Conservation (phyloP, 30 jellyfish, hydroid and myxozoan species). For the Hydractinia echinata region DNA sequence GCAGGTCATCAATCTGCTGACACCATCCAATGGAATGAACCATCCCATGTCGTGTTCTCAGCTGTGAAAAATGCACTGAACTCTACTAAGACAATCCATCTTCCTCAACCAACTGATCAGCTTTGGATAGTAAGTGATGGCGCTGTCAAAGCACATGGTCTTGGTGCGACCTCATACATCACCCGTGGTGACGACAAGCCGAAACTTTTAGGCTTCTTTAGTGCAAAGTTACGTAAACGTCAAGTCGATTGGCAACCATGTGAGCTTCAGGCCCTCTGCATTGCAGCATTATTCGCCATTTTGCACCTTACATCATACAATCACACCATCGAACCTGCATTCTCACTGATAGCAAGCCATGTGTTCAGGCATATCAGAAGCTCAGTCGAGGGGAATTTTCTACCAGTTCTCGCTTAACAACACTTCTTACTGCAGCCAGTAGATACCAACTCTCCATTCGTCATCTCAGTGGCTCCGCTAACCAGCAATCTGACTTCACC, state of each 20-base stretch:
- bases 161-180: constrained; percentile 46
- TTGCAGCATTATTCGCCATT: constrained; percentile 46
- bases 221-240: constrained; percentile 46
- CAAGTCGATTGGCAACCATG: constrained; percentile 56
- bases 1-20: constrained; percentile 25
- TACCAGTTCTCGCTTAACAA: constrained; percentile 34
- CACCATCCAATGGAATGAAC: constrained; percentile 29
- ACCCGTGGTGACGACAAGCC: constrained; percentile 32
- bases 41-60: background rate
- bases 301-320: constrained; percentile 48
- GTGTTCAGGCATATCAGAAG: constrained; percentile 54
- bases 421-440: constrained; percentile 41
- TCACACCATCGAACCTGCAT: constrained; percentile 37
- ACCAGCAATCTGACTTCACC: constrained; percentile 10
- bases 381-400: constrained; percentile 47
- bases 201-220: constrained; percentile 44
- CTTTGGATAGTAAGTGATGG: constrained; percentile 45
- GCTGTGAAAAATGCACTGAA: constrained; percentile 16
- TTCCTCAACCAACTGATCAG: constrained; percentile 34
- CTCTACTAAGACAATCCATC: constrained; percentile 3
- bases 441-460: constrained; percentile 11
- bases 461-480: constrained; percentile 8
- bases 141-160: constrained; percentile 30
- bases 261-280: constrained; percentile 48
- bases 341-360: constrained; percentile 58